Base-by-base conservation (phyloP, 2,797 vertebrate genomes). In the Phoxinus dragarum region DNA sequence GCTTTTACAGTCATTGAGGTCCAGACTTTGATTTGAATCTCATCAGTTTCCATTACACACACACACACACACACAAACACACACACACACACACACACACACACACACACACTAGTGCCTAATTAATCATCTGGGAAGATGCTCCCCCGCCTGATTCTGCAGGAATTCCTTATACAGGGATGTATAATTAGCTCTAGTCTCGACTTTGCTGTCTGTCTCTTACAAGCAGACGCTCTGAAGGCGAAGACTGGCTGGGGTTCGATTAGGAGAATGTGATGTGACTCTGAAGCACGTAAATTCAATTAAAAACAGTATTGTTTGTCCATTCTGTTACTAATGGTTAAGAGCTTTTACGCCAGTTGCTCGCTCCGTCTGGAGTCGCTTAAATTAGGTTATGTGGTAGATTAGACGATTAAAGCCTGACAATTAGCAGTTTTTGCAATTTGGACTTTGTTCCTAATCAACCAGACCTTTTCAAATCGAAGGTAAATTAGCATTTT, bases 181-280 rank as follows among this genome's bases (percentile, higher is more conserved):
- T 47, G 88, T 34, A 85, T 71, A 86, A 54, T 84, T 40, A 69
- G 66, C 79, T 54, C 87, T 42, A 59, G 59, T 79, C 27, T 85
- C 75, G 86, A 86, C 87, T 91, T 84, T 82, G 85, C 52, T 86
- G 38, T 82, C 66, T 67, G 79, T 44, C 67, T 82, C 44, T 56
- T 82, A 56, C 56, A 56, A 69, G 71, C 44, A 68, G 49, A 49
- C 71, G 0, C 72, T 82, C 64, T 82, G 67, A 59, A 78, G 49
- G 77, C 52, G 40, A 42, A 75, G 49, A 66, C 80, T 73, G 66
- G 27, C 81, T 80, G 77, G 21, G 56, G 69, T 42, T 80, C 31
- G 77, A 85, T 80, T 85, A 74, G 31, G 56, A 40, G 40, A 64
- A 74, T 80, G 84, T 73, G 56, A 80, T 85, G 78, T 84, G 74